A percentile compares a stretch with the other conserved stretches of the same genome.
phyloP scores from a whole-genome alignment of 1,140 invertebrate species.

The Drosophila mauritiana region DNA sequence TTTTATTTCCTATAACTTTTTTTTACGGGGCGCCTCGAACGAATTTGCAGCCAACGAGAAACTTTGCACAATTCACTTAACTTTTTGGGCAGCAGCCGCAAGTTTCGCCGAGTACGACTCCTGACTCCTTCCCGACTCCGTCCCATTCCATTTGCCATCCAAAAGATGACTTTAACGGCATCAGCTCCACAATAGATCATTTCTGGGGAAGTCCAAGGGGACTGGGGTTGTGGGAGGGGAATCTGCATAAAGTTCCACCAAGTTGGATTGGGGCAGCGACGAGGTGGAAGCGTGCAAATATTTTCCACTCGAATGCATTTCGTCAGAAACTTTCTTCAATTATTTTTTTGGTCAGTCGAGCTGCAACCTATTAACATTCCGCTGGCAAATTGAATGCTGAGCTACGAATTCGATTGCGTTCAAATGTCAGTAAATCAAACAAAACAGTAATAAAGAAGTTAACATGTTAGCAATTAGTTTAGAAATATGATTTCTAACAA shows the following conservation, averaged over 20 bases:
- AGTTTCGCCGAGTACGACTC: slow-evolving; percentile 54
- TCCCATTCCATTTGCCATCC: slow-evolving; percentile 51
- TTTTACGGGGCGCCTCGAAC: slow-evolving; percentile 60
- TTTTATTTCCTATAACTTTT: slow-evolving; percentile 51
- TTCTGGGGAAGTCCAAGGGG: slow-evolving; percentile 6
- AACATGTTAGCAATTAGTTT: too few species aligned
- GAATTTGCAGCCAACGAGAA: slow-evolving; percentile 73
- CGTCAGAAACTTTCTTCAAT: slow-evolving; percentile 40
- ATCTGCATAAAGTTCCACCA: slow-evolving; percentile 48
- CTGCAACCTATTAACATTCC: slow-evolving; percentile 56
- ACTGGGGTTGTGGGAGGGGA: not conserved
- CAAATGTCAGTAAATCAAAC: slow-evolving; percentile 1
- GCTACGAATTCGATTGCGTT: slow-evolving; percentile 11
- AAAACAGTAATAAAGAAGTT: not conserved
- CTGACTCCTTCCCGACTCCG: slow-evolving; percentile 17
- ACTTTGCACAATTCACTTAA: slow-evolving; percentile 82
- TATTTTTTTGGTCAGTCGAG: slow-evolving; percentile 62
- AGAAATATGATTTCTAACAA: not conserved
- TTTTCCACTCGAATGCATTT: slow-evolving; percentile 68
- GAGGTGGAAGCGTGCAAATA: slow-evolving; percentile 43
- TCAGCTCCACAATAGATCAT: slow-evolving; percentile 65
- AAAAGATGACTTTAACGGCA: slow-evolving; percentile 14
- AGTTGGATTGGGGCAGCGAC: slow-evolving; percentile 33
- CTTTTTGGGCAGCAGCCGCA: slow-evolving; percentile 66
- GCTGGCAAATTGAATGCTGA: slow-evolving; percentile 10